Evolutionary conservation across 2,888 invertebrate genomes (phyloP).

Genomic region (Callosobruchus maculatus): DNA sequence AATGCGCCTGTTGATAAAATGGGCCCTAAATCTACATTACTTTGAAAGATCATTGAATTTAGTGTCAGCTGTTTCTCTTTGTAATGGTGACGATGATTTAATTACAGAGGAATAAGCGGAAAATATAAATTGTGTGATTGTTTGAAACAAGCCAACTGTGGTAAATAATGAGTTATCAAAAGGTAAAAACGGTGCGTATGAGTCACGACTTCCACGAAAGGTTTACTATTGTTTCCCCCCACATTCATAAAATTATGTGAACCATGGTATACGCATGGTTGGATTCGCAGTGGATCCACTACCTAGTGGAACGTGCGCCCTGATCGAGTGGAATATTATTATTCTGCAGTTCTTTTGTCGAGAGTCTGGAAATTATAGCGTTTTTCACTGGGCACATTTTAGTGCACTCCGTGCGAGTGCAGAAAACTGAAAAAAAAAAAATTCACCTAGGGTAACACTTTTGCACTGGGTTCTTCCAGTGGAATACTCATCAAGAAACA

Average conservation of each 20-base stretch:
- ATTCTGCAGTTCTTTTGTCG: no score
- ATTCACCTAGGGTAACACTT: no score
- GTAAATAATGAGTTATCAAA: neutral
- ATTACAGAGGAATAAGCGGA: neutral
- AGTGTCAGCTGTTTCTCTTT: neutral
- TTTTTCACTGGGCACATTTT: no score
- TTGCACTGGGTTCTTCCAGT: no score
- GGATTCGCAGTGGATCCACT: neutral
- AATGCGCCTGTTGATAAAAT: no score
- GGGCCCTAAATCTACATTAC: neutral
- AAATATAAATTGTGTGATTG: neutral
- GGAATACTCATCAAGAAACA: no score
- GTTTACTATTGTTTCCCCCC: neutral
- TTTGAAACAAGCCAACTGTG: neutral
- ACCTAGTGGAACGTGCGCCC: neutral
- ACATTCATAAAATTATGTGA: neutral
- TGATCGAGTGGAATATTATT: neutral
- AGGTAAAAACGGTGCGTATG: neutral
- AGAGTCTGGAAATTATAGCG: no score
- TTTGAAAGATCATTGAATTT: neutral
- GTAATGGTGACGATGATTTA: neutral
- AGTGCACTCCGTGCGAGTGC: no score
- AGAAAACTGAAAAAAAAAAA: no score
- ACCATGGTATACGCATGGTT: neutral
- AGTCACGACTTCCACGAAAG: neutral